Conservation (phyloP, 2,888 invertebrate genomes). For the Pandemis corylana region DNA sequence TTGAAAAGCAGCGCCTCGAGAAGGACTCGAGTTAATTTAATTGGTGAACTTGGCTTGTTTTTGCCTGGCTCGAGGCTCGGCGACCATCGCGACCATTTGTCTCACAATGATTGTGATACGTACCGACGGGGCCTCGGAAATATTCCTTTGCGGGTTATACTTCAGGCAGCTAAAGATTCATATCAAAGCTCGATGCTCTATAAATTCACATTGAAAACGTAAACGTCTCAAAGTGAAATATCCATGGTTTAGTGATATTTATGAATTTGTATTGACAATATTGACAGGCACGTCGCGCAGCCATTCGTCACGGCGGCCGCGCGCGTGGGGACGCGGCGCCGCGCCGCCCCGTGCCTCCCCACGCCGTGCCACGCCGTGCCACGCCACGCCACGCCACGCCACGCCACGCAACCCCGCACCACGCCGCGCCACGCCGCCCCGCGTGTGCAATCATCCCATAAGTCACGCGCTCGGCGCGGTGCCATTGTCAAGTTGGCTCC, state of each 20-base stretch:
- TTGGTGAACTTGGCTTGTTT: conserved; percentile 53
- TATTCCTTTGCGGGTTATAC: background rate
- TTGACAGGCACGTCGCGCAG: conserved; percentile 2
- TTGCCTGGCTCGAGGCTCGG: conserved; percentile 47
- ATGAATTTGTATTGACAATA: background rate
- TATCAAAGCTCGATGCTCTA: background rate
- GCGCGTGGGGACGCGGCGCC: background rate
- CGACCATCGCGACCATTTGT: conserved; percentile 9
- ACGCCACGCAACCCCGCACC: background rate
- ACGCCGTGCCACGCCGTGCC: background rate
- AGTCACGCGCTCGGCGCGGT: conserved; percentile 1
- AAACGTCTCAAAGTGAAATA: conserved; percentile 2
- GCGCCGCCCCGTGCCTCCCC: background rate
- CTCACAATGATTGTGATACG: background rate
- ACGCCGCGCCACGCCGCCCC: background rate
- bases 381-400: background rate
- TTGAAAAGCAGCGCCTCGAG: conserved; percentile 7
- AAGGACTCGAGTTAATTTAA: conserved; percentile 54
- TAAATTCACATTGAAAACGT: background rate
- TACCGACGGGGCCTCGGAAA: background rate
- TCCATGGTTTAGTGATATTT: conserved; percentile 1
- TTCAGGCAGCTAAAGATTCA: background rate
- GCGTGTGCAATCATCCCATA: background rate
- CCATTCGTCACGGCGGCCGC: conserved; percentile 7
- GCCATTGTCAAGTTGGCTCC: background rate